A percentile compares a stretch with the other conserved stretches of the same genome.
Conservation (phyloP, 2,888 invertebrate genomes). For the Melitaea athalia region DNA sequence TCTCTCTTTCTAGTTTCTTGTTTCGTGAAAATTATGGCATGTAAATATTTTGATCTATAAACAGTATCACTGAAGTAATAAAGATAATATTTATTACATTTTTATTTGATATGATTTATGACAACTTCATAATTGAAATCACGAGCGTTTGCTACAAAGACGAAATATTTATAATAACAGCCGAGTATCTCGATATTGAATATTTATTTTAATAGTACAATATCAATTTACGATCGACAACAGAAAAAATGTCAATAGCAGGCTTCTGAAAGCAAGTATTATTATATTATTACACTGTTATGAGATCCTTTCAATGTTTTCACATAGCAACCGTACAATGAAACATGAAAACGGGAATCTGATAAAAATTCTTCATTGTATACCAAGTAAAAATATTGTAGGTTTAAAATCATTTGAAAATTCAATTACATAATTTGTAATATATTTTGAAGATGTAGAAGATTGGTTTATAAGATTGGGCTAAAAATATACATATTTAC, state of each 20-base stretch:
- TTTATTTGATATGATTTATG: slow-evolving; percentile 15
- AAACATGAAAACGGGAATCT: slow-evolving; percentile 19
- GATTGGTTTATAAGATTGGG: too few species aligned
- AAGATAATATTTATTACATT: slow-evolving; percentile 25
- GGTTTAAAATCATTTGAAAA: neutral
- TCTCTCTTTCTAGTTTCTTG: neutral
- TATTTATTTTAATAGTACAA: slow-evolving; percentile 43
- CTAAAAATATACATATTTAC: neutral
- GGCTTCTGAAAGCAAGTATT: slow-evolving; percentile 41
- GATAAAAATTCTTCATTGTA: slow-evolving; percentile 26
- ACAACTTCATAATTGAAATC: slow-evolving; percentile 31
- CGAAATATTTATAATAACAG: slow-evolving; percentile 32
- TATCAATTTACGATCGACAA: slow-evolving; percentile 42
- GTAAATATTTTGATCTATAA: slow-evolving; percentile 4
- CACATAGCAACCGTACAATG: slow-evolving; percentile 18
- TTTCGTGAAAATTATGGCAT: neutral
- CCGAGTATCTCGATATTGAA: slow-evolving; percentile 40
- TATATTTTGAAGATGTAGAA: too few species aligned
- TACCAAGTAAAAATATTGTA: neutral
- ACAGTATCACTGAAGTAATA: slow-evolving; percentile 19
- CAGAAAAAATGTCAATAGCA: slow-evolving; percentile 46
- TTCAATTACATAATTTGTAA: neutral
- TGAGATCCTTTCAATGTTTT: slow-evolving; percentile 22
- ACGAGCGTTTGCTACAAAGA: slow-evolving; percentile 29
- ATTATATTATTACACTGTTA: slow-evolving; percentile 25